Conservation (phyloP, 2,888 invertebrate species). For the Tinea pellionella region DNA sequence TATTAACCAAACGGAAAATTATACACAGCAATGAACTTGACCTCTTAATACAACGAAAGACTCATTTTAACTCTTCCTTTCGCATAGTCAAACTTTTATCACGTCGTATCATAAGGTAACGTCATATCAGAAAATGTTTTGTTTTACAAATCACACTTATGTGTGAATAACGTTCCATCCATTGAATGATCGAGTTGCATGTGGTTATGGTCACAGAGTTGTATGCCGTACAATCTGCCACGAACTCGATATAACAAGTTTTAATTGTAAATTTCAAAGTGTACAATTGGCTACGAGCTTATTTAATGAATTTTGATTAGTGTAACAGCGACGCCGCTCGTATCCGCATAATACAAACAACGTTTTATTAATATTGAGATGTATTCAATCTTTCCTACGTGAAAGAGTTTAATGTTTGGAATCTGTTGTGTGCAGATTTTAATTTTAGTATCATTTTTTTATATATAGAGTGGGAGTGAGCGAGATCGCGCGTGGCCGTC, state of each 20-base stretch:
- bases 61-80: not conserved
- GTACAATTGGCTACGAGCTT: conserved; percentile 48
- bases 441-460: not conserved
- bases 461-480: conserved; percentile 11
- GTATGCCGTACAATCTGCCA: no score
- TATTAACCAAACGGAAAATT: conserved; percentile 23
- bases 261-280: conserved; percentile 36
- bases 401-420: not conserved
- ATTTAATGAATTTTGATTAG: conserved; percentile 40
- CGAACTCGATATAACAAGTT: conserved; percentile 44
- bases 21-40: conserved; percentile 38
- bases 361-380: not conserved
- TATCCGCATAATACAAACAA: conserved; percentile 8
- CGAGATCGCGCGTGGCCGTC: conserved; percentile 1
- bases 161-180: not conserved
- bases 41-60: conserved; percentile 20
- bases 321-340: conserved; percentile 22
- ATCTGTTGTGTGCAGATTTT: not conserved
- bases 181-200: not conserved
- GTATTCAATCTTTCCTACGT: no score
- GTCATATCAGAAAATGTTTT: not conserved
- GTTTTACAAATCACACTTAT: not conserved
- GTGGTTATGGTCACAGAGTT: not conserved
- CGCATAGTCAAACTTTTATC: not conserved
- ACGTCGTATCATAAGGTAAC: no score